Evolutionary conservation across 2,888 invertebrate genomes (phyloP), one percentile per base, ranked within the genome.

Genomic region (Cantharis nigra): DNA sequence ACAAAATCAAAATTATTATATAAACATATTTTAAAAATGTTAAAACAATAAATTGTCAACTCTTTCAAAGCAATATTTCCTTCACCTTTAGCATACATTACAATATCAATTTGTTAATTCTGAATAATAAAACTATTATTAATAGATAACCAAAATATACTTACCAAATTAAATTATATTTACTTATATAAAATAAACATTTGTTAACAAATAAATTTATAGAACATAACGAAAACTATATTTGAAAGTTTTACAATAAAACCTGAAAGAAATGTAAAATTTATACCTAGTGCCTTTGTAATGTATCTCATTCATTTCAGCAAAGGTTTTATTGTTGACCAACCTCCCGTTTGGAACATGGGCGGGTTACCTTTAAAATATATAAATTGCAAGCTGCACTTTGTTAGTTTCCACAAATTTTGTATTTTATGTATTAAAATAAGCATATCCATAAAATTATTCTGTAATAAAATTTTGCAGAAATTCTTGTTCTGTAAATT

Each of bases 281-380:
- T 77, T 77, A 77, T 77, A 74, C 69, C 71, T 69, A 77, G 74
- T 69, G 77, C 77, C 74, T 69, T 70, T 74, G 77, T 77, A 77
- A 77, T 77, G 83, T 82, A 81, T 81, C 84, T 84, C 85, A 85
- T 86, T 84, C 85, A 85, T 87, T 87, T 86, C 82, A 82, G 84
- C 85, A 83, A 83, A 84, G 85, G 85, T 86, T 86, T 85, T 85
- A 85, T 85, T 85, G 85, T 85, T 85, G 83, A 84, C 82, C 84
- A 85, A 81, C 83, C 85, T 84, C 85, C 83, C 84, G 85, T 71
- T 84, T 85, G 83, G 81, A 81, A 78, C 81, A 81, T 81, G 83
- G 83, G 82, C 83, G 83, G 82, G 82, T 79, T 83, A 82, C 83
- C 82, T 82, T 83, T 83, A 83, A 83, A 83, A 83, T 81, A 80